Evolutionary conservation across 2,797 vertebrate species (phyloP).

Genomic region (Nothura maculosa): DNA sequence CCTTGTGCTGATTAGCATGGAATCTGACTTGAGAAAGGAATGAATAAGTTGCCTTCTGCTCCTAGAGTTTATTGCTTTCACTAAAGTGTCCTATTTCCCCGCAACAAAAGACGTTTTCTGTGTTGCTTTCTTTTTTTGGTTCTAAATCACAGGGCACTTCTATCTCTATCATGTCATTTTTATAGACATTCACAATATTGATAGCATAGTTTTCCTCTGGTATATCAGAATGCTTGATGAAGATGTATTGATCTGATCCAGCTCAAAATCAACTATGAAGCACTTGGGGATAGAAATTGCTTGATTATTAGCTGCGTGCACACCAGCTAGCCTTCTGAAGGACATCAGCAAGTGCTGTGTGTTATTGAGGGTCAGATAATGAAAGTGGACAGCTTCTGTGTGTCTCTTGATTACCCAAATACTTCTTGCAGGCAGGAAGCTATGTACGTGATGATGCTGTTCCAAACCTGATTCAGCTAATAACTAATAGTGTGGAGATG

Average conservation of each 20-base stretch:
- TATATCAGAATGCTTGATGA: background rate
- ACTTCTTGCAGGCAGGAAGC: constrained; percentile 92
- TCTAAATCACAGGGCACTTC: background rate
- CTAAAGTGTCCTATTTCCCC: background rate
- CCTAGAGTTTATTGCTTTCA: background rate
- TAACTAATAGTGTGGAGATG: constrained; percentile 99
- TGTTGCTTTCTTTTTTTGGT: background rate
- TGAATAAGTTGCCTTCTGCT: background rate
- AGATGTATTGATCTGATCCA: background rate
- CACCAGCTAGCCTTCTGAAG: background rate
- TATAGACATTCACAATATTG: background rate
- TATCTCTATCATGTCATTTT: background rate
- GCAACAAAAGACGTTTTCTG: background rate
- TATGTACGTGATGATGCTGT: constrained; percentile 98
- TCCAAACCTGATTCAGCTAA: constrained; percentile 98
- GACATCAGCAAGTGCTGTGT: background rate
- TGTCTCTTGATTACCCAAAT: constrained; percentile 30
- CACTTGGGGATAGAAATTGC: background rate
- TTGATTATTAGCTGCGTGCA: background rate
- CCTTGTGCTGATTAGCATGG: background rate
- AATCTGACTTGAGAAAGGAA: background rate
- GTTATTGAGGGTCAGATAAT: background rate
- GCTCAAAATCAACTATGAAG: background rate
- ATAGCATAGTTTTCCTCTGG: background rate
- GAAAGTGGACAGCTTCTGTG: background rate